Evolutionary conservation across 2,113 vertebrate genomes (phyloP).

Genomic region (Arenaria interpres): DNA sequence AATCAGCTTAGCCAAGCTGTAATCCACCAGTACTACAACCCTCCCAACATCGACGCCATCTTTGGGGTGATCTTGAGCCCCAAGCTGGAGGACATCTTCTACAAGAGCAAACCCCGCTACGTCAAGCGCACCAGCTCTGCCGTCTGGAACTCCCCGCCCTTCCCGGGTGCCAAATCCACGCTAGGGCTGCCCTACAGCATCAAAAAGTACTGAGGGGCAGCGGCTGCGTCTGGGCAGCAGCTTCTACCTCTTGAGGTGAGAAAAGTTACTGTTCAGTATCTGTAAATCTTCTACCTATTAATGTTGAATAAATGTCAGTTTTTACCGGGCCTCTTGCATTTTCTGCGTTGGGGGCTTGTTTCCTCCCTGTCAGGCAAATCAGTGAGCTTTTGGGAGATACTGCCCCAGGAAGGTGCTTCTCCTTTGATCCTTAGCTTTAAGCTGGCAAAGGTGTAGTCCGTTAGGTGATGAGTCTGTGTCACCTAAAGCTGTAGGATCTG

Average conservation of each 20-base stretch:
- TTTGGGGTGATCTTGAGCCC: conserved; percentile 82
- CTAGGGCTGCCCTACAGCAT: conserved; percentile 30
- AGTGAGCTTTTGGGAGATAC: not conserved
- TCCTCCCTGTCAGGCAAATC: not conserved
- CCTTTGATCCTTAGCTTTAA: not conserved
- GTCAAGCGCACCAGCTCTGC: conserved; percentile 94
- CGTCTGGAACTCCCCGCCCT: conserved; percentile 87
- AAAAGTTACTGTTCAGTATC: not conserved
- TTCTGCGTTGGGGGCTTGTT: not conserved
- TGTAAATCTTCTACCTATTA: not conserved
- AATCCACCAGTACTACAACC: conserved; percentile 86
- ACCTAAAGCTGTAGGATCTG: not conserved
- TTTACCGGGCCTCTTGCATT: not conserved
- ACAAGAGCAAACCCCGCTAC: conserved; percentile 90
- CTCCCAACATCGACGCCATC: conserved; percentile 71
- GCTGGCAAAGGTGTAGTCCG: not conserved
- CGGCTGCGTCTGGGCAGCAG: not conserved
- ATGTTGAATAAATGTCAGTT: not conserved
- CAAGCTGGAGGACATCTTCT: conserved; percentile 87
- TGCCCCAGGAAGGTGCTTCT: not conserved
- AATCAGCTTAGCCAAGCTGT: conserved; percentile 81
- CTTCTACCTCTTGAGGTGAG: not conserved
- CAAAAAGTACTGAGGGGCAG: conserved; percentile 57
- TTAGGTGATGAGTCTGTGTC: not conserved
- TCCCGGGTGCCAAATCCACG: not conserved